Evolutionary conservation across 2,888 invertebrate genomes (phyloP), one percentile per base, ranked within the genome.

Genomic region (Vannuccia rotundouncinata): DNA sequence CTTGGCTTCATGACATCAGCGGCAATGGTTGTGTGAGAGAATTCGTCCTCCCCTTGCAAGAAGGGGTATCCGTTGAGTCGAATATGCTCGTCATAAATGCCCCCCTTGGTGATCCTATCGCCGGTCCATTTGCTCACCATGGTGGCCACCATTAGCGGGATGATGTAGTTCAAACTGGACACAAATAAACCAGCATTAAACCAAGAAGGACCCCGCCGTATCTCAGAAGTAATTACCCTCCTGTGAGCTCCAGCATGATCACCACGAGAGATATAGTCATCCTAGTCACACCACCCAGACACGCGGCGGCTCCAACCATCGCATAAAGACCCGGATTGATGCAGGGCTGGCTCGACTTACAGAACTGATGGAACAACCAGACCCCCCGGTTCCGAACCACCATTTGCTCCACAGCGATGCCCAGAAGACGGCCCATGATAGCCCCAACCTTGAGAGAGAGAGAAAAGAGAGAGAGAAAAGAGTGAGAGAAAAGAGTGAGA

Each of bases 71-170:
- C 97, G 88, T 99, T 99, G 82, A 99, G 90, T 27, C 94, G 93
- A 84, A 99, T 99, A 87, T 99, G 98, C 0, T 98, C 98, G 90
- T 99, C 99, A 89, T 99, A 99, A n/a, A 81, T 81, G 45, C 45
- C 45, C 17, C 81, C 78, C 1, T 82, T 80, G 1, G 81, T 78
- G 17, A 81, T 27, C 0, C 81, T 60, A 90, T 98, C 97, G 22
- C 96, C 97, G 27, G 98, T 96, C 99, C 99, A 99, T 89, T 99
- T 99, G 85, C 95, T 95, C 2, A 98, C 97, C 98, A 99, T 99
- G 0, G 95, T 95, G 0, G 98, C 98, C 0, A 95, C 95, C 98
- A 99, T 99, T 82, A 98, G 90, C 0, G 98, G 98, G 82, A 99
- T 97, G 85, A 99, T 99, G 89, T 98, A 99, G 79, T 96, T 91